These are phyloP conservation scores for Mastomys natalensis DNA, from an alignment of 2,113 vertebrate species.

Conservation along the genomic window DNA sequence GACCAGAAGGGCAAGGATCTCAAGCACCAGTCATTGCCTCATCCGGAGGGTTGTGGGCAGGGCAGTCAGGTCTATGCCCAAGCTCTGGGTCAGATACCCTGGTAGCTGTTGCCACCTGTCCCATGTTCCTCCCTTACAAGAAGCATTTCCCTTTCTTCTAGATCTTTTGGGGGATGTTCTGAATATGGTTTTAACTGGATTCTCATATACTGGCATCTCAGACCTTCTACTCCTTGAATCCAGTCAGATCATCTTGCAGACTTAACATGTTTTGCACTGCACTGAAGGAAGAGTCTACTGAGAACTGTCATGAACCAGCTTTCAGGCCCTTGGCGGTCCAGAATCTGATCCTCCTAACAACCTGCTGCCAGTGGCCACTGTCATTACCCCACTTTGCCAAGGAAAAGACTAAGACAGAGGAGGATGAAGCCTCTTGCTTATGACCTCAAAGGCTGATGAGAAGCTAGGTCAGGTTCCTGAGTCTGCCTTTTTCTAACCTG, in stretches of 20 bases:
- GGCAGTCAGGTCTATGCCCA: neutral
- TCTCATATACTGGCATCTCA: neutral
- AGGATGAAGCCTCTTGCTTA: neutral
- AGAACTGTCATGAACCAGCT: neutral
- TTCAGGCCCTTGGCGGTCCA: neutral
- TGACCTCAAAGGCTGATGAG: neutral
- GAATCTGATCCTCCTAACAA: rapidly evolving
- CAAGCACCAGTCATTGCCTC: rapidly evolving
- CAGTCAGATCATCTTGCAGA: rapidly evolving
- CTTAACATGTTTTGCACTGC: no score
- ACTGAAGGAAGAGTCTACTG: neutral
- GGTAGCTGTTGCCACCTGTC: neutral
- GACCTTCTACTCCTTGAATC: neutral
- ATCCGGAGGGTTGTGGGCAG: neutral
- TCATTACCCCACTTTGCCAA: neutral
- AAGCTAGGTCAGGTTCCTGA: neutral
- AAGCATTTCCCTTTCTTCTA: neutral
- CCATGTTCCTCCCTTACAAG: rapidly evolving
- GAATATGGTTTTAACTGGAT: neutral
- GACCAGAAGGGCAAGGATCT: neutral
- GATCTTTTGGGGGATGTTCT: neutral
- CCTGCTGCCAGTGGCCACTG: no score
- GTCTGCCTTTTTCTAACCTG: neutral
- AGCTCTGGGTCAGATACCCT: neutral
- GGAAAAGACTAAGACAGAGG: neutral